These are phyloP conservation scores for Nannospalax galili DNA, from an alignment of 2,113 vertebrate species.

Conservation along the genomic window DNA sequence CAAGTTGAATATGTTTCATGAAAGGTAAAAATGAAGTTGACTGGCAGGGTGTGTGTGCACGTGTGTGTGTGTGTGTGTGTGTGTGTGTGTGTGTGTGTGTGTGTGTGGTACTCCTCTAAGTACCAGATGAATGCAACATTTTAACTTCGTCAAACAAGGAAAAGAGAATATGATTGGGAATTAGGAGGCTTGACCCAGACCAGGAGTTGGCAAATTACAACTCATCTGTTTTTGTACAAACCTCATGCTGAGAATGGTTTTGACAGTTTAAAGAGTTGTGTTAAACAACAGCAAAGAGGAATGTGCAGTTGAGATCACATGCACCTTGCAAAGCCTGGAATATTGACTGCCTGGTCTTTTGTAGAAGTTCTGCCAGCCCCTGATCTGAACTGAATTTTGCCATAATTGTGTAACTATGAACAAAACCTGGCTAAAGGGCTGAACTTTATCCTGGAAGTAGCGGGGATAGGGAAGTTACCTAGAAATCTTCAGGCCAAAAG, in stretches of 20 bases:
- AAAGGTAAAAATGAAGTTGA: neutral
- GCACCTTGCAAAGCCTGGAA: slow-evolving; percentile 32
- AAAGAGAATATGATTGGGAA: slow-evolving; percentile 10
- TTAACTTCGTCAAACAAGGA: slow-evolving; percentile 32
- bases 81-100: no score
- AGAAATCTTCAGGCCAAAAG: no score
- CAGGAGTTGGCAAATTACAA: neutral
- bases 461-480: no score
- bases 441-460: neutral
- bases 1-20: neutral
- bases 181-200: neutral
- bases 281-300: neutral
- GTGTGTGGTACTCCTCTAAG: no score
- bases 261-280: neutral
- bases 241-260: neutral
- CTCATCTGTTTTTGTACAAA: neutral
- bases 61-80: no score
- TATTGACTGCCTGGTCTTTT: neutral
- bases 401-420: neutral
- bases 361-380: neutral
- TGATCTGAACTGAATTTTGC: neutral
- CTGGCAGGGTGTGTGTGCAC: neutral
- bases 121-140: neutral
- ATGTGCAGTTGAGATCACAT: neutral
- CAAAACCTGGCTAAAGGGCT: neutral